Base-by-base conservation (phyloP, 2,888 invertebrate genomes). In the Synanthedon myopaeformis region DNA sequence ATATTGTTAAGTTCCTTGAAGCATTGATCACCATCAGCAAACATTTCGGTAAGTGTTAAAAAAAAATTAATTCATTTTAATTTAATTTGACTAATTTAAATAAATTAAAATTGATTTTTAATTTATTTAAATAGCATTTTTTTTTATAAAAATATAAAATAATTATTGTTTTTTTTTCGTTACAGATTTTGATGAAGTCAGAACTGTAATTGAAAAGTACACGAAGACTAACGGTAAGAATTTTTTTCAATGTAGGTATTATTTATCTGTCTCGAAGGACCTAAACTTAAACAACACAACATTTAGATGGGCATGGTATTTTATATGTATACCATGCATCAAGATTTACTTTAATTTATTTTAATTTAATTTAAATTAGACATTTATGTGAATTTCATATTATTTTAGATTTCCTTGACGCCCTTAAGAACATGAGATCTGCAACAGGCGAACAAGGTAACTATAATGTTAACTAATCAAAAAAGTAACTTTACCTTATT, bases 141-240 rank as follows among this genome's bases (percentile, higher is more conserved):
- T n/a, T n/a, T n/a, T n/a, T n/a, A n/a, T n/a, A n/a, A n/a, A n/a
- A n/a, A n/a, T n/a, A n/a, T n/a, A n/a, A n/a, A n/a, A n/a, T n/a
- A n/a, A n/a, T n/a, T n/a, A n/a, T n/a, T n/a, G n/a, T 13, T 45
- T 35, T 45, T 13, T 45, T 54, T 52, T 57, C 48, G 62, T 59
- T 59, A 23, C 69, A 79, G 79, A 66, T 57, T 69, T 78, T 10
- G 72, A 77, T 55, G 76, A 78, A 53, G 68, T 70, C 0, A 65
- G 72, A 0, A 60, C 61, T 0, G 56, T 65, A 0, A 48, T 72
- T 0, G 62, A 70, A 56, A 66, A 72, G 4, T 75, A 68, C 23
- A 77, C 78, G 0, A 61, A 66, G 1, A 67, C 69, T 0, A 57
- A 60, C 6, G 66, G 78, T 77, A 50, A 56, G 57, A 12, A 19